Percentiles rank a stretch among this genome's conserved stretches.
Evolutionary conservation across 1,140 invertebrate species (phyloP).

Genomic region (Drepana arcuata): DNA sequence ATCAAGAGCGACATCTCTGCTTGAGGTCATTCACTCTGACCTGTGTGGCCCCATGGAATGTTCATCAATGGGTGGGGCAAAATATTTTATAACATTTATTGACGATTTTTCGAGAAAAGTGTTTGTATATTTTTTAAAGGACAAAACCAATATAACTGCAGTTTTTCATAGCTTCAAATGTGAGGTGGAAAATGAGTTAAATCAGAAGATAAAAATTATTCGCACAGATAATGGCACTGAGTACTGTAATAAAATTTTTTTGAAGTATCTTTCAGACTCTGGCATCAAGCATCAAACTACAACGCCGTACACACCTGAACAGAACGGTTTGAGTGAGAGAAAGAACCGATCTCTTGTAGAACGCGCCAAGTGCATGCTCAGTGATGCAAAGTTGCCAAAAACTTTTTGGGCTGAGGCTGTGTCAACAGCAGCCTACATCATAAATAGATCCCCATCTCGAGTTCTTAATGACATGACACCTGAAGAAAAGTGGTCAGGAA

Average conservation of each 20-base stretch:
- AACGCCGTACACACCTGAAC: conserved; percentile 2
- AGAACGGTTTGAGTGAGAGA: conserved; percentile 3
- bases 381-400: conserved; percentile 1
- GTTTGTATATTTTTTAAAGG: conserved; percentile 2
- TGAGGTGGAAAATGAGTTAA: conserved; percentile 2
- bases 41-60: conserved; percentile 5
- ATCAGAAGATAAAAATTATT: conserved; percentile 2
- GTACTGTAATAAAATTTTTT: background rate
- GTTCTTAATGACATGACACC: conserved; percentile 1
- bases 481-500: conserved; percentile 2
- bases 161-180: background rate
- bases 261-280: background rate
- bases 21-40: conserved; percentile 1
- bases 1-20: background rate
- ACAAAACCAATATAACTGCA: background rate
- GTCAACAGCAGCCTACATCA: background rate
- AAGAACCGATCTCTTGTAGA: conserved; percentile 1
- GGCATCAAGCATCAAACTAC: conserved; percentile 4
- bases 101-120: background rate
- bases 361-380: background rate
- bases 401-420: conserved; percentile 3
- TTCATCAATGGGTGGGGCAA: background rate
- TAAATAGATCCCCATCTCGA: background rate
- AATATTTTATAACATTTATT: conserved; percentile 3
- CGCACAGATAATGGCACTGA: conserved; percentile 3